Evolutionary conservation across 2,113 vertebrate genomes (phyloP).

Genomic region (Brachyistius frenatus): DNA sequence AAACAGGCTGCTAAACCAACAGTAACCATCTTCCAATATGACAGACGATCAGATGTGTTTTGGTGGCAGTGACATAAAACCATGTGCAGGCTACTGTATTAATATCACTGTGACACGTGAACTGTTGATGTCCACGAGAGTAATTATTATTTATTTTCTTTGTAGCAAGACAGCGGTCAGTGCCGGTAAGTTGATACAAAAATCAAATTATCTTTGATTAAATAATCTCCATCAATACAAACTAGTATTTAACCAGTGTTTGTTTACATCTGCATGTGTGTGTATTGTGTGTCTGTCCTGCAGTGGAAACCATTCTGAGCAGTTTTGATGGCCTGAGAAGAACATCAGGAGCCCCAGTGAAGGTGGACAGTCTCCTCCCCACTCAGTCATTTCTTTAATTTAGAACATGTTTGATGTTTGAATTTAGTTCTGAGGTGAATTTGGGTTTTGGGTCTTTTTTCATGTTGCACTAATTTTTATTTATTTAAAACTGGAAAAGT

Average conservation of each 20-base stretch:
- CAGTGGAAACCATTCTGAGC: slow-evolving; percentile 80
- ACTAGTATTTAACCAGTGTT: slow-evolving; percentile 1
- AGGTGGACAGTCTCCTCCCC: background rate
- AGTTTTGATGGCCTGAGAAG: background rate
- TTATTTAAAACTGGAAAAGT: background rate
- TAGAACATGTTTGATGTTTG: background rate
- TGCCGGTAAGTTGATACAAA: slow-evolving; percentile 60
- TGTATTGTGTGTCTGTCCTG: slow-evolving; percentile 52
- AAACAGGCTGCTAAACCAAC: no score
- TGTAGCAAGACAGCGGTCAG: slow-evolving; percentile 54
- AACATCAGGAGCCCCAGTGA: slow-evolving; percentile 1
- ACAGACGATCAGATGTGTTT: background rate
- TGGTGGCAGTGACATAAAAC: background rate
- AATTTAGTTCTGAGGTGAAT: background rate
- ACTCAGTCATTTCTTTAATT: background rate
- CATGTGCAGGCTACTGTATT: no score
- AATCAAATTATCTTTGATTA: background rate
- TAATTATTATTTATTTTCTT: slow-evolving; percentile 39
- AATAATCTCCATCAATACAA: background rate
- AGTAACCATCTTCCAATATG: no score
- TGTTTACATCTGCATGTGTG: slow-evolving; percentile 4
- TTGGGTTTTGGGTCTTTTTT: background rate
- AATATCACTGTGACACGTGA: background rate
- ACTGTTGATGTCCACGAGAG: background rate
- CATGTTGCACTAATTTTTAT: background rate